These are phyloP conservation scores for Fulica atra DNA, from an alignment of 2,113 vertebrate genomes.

Conservation along the genomic window DNA sequence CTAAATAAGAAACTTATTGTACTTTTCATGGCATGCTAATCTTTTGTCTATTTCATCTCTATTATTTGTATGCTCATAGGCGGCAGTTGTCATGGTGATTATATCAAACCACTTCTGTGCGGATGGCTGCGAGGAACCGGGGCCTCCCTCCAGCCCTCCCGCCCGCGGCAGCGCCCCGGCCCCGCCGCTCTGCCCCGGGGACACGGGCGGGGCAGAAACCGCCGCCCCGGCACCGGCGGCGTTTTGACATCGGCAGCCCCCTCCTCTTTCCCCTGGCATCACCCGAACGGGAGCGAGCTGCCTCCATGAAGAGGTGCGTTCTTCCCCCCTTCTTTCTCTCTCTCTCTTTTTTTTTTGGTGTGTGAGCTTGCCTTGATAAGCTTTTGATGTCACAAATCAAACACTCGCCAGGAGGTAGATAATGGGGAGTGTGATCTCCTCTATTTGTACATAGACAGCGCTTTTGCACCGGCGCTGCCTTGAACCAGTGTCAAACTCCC, in stretches of 20 bases:
- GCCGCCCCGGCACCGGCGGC: not conserved
- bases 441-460: constrained; percentile 43
- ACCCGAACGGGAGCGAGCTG: not conserved
- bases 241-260: not conserved
- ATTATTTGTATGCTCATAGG: constrained; percentile 92
- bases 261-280: not conserved
- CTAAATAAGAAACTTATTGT: constrained; percentile 99
- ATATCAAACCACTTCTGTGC: constrained; percentile 85
- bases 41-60: constrained; percentile 96
- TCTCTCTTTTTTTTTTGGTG: not conserved
- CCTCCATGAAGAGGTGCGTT: not conserved
- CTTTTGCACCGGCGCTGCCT: constrained; percentile 2
- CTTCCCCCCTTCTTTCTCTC: too few species aligned
- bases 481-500: not conserved
- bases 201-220: not conserved
- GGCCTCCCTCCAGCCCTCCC: constrained; percentile 59
- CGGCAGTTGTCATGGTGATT: constrained; percentile 94
- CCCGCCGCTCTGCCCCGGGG: not conserved
- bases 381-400: constrained; percentile 67
- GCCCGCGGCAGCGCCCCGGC: not conserved
- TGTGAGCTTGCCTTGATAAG: constrained; percentile 15
- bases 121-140: constrained; percentile 74
- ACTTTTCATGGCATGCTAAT: constrained; percentile 99
- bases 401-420: constrained; percentile 57
- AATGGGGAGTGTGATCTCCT: constrained; percentile 68